Conservation (phyloP, 2,113 vertebrate genomes). For the Calyptommatus sinebrachiatus region DNA sequence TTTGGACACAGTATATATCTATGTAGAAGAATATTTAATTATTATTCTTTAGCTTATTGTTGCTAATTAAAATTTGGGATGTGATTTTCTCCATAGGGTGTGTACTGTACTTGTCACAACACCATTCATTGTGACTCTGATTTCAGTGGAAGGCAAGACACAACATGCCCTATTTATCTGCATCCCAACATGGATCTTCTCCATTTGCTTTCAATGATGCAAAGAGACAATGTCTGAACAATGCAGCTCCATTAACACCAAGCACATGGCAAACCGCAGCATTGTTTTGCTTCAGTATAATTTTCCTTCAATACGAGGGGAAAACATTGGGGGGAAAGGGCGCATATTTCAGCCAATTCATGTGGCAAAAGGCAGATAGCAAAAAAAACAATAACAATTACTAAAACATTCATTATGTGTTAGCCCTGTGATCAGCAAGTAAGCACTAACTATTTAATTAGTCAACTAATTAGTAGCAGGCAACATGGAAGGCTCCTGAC, state of each 20-base stretch:
- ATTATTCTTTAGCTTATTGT: constrained; percentile 11
- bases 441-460: constrained; percentile 93
- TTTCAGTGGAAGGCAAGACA: constrained; percentile 60
- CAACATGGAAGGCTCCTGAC: constrained; percentile 81
- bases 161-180: constrained; percentile 70
- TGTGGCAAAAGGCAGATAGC: constrained; percentile 55
- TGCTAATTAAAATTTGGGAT: constrained; percentile 26
- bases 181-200: constrained; percentile 61
- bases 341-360: constrained; percentile 56
- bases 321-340: constrained; percentile 43
- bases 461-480: constrained; percentile 89
- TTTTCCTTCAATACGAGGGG: constrained; percentile 60
- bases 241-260: constrained; percentile 64
- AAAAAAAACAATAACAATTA: constrained; percentile 54
- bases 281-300: constrained; percentile 43
- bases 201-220: constrained; percentile 51
- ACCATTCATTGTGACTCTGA: constrained; percentile 57
- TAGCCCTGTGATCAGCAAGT: constrained; percentile 79
- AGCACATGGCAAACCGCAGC: constrained; percentile 69
- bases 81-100: not conserved
- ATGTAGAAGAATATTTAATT: constrained; percentile 16
- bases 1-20: not conserved
- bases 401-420: constrained; percentile 68
- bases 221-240: constrained; percentile 67
- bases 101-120: constrained; percentile 60